These are phyloP conservation scores for Drosophila subobscura DNA, from an alignment of 1,140 invertebrate species.

Conservation along the genomic window DNA sequence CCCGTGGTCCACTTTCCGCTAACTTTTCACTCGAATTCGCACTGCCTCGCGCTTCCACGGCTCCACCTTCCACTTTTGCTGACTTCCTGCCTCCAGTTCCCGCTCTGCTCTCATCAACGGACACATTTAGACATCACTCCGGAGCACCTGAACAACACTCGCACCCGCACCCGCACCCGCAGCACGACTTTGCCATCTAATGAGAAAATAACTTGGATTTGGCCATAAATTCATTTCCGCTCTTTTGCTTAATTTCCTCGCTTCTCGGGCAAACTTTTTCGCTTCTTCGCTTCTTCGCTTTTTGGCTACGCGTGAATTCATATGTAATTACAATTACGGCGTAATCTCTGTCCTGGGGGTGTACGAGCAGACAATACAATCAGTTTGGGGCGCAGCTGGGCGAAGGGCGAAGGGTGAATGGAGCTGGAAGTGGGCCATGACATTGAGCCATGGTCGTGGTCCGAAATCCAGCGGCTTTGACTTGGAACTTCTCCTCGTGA, in stretches of 20 bases:
- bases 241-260: constrained; percentile 54
- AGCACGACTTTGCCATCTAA: constrained; percentile 29
- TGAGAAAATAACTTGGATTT: constrained; percentile 59
- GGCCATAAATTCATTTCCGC: constrained; percentile 74
- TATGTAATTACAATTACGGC: constrained; percentile 77
- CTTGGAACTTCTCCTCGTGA: too few relatives aligned
- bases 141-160: constrained; percentile 2
- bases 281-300: too few relatives aligned
- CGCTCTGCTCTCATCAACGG: background rate
- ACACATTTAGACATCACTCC: too few relatives aligned
- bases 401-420: too few relatives aligned
- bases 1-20: too few relatives aligned
- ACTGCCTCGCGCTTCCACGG: background rate
- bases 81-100: background rate
- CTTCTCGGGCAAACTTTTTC: constrained; percentile 38
- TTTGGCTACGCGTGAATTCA: constrained; percentile 54
- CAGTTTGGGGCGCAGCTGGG: background rate
- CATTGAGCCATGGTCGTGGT: constrained; percentile 7
- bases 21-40: too few relatives aligned
- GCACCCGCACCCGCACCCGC: background rate
- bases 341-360: constrained; percentile 30
- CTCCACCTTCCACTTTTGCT: background rate
- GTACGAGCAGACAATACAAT: constrained; percentile 38
- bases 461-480: background rate
- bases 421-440: constrained; percentile 1